These are phyloP conservation scores for Psylliodes chrysocephalus DNA, from an alignment of 2,888 invertebrate genomes.

Conservation along the genomic window DNA sequence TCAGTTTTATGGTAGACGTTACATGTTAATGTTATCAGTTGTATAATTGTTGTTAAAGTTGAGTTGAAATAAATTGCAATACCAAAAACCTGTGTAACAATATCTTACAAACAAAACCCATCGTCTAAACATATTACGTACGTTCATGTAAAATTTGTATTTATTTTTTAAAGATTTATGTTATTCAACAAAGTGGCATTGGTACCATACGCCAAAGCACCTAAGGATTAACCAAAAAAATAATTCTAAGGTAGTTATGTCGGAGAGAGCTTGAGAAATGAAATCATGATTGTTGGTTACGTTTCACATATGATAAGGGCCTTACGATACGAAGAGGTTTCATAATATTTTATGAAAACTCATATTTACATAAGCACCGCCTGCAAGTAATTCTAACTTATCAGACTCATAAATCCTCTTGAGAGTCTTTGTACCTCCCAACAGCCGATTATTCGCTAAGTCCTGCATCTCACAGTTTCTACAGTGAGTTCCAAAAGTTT, in stretches of 20 bases:
- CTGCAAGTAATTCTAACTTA: conserved; percentile 31
- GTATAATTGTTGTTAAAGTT: no score
- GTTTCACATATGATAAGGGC: conserved; percentile 12
- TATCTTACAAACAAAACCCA: no score
- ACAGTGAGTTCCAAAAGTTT: no score
- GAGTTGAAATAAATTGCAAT: no score
- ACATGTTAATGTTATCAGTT: no score
- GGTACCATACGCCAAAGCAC: not conserved
- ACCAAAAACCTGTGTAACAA: no score
- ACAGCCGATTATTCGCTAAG: not conserved
- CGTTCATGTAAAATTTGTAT: no score
- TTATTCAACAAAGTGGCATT: not conserved
- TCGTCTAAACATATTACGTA: no score
- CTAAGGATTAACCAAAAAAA: no score
- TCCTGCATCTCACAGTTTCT: conserved; percentile 4
- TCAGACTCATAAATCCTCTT: conserved; percentile 31
- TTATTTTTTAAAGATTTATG: not conserved
- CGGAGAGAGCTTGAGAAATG: not conserved
- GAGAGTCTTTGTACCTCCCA: conserved; percentile 19
- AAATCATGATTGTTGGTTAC: conserved; percentile 12
- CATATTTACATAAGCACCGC: conserved; percentile 33
- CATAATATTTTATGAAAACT: conserved; percentile 24
- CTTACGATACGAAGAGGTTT: conserved; percentile 10
- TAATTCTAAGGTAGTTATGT: not conserved
- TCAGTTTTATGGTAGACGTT: no score